Evolutionary conservation across 2,797 vertebrate species (phyloP).

Genomic region (Rhabdophis nuchalis): DNA sequence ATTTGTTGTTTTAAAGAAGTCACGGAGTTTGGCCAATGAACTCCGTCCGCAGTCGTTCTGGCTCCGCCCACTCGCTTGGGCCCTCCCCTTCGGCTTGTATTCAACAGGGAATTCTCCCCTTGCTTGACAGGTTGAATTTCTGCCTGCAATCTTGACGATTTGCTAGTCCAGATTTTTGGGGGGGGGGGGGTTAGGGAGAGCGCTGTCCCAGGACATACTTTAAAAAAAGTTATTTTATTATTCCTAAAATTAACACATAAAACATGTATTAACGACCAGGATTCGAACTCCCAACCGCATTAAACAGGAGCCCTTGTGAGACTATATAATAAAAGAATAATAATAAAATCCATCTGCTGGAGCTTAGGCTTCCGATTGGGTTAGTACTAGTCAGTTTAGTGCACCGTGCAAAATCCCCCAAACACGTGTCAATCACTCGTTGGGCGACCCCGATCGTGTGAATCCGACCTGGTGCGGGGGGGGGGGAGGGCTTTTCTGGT

Average conservation of each 20-base stretch:
- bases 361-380: background rate
- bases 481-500: background rate
- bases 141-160: too few relatives aligned
- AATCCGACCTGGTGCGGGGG: background rate
- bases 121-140: background rate
- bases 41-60: background rate
- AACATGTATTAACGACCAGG: background rate
- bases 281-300: background rate
- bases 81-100: background rate
- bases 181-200: accelerated
- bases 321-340: background rate
- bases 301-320: background rate
- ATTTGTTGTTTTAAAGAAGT: too few relatives aligned
- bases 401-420: background rate
- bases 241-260: background rate
- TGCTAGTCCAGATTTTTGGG: background rate
- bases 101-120: background rate
- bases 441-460: background rate
- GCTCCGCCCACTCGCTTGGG: background rate
- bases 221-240: background rate
- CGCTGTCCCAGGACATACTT: too few relatives aligned
- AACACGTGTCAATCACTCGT: background rate
- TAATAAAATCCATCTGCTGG: background rate
- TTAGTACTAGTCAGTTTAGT: too few relatives aligned
- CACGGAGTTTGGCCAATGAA: background rate